A percentile compares a stretch with the other conserved stretches of the same genome.
Conservation (phyloP, 2,797 vertebrate species). For the Melanotaenia nigrans region DNA sequence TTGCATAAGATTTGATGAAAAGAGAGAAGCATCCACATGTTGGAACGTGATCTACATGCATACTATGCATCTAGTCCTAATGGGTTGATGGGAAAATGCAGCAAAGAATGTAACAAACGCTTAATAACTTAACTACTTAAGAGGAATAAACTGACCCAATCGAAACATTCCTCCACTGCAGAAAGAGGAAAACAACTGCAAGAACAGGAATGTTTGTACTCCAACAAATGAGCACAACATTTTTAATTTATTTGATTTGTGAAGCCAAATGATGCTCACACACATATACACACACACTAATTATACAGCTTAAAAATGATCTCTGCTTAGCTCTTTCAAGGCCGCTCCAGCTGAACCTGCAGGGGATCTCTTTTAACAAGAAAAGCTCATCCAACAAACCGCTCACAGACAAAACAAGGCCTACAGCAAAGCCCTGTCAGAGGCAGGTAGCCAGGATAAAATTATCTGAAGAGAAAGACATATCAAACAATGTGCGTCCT, state of each 20-base stretch:
- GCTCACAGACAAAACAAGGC: slow-evolving; percentile 32
- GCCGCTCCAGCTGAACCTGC: neutral
- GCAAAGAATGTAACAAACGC: no score
- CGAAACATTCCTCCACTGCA: neutral
- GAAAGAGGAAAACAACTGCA: slow-evolving; percentile 1
- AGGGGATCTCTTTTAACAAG: slow-evolving; percentile 25
- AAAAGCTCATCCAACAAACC: neutral
- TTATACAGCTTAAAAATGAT: slow-evolving; percentile 20
- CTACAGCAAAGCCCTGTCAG: neutral
- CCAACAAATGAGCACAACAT: neutral
- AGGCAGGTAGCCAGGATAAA: slow-evolving; percentile 31
- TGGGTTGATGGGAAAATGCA: no score
- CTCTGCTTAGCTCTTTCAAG: neutral
- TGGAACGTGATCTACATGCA: no score
- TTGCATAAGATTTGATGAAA: no score
- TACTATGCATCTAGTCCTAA: no score
- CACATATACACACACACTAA: neutral
- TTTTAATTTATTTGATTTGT: slow-evolving; percentile 19
- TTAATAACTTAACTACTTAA: slow-evolving; percentile 1
- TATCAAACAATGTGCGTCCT: slow-evolving; percentile 51
- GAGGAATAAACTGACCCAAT: neutral
- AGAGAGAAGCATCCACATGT: neutral
- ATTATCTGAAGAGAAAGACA: slow-evolving; percentile 40
- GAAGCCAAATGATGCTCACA: slow-evolving; percentile 10
- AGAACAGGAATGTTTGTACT: neutral